Conservation (phyloP, 2,888 invertebrate species). For the Beris chalybata region DNA sequence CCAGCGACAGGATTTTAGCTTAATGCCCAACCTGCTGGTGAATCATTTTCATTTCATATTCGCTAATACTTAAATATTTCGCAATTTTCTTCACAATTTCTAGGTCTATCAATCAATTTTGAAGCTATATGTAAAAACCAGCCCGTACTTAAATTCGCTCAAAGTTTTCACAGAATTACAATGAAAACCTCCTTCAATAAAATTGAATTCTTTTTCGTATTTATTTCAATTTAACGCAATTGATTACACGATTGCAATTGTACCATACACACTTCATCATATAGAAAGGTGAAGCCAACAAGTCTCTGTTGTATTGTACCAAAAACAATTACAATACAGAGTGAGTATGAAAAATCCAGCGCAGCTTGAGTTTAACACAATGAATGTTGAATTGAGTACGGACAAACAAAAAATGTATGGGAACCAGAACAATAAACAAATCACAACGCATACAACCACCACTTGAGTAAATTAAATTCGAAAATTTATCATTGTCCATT, state of each 20-base stretch:
- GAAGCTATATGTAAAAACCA: no score
- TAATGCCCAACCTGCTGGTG: no score
- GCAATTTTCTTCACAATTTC: no score
- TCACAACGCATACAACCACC: slow-evolving; percentile 2
- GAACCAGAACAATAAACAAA: neutral
- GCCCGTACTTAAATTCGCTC: no score
- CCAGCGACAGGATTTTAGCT: no score
- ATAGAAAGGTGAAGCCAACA: slow-evolving; percentile 22
- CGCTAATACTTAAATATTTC: no score
- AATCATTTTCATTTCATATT: no score
- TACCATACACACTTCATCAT: neutral
- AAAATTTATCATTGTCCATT: slow-evolving; percentile 41
- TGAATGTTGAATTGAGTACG: slow-evolving; percentile 1
- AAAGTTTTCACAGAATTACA: no score
- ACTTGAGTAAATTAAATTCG: slow-evolving; percentile 31
- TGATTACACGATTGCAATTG: slow-evolving; percentile 24
- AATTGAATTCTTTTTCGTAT: slow-evolving; percentile 8
- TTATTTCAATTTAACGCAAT: slow-evolving; percentile 23
- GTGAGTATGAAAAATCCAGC: slow-evolving; percentile 1
- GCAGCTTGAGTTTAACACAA: slow-evolving; percentile 21
- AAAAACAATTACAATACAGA: slow-evolving; percentile 28
- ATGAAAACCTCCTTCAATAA: no score
- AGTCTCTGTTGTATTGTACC: slow-evolving; percentile 21
- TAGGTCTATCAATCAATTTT: no score
- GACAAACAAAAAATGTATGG: slow-evolving; percentile 4